Percentiles rank a stretch among this genome's conserved stretches.
Evolutionary conservation across 2,888 invertebrate species (phyloP).

Genomic region (Azorinus chamasolen): DNA sequence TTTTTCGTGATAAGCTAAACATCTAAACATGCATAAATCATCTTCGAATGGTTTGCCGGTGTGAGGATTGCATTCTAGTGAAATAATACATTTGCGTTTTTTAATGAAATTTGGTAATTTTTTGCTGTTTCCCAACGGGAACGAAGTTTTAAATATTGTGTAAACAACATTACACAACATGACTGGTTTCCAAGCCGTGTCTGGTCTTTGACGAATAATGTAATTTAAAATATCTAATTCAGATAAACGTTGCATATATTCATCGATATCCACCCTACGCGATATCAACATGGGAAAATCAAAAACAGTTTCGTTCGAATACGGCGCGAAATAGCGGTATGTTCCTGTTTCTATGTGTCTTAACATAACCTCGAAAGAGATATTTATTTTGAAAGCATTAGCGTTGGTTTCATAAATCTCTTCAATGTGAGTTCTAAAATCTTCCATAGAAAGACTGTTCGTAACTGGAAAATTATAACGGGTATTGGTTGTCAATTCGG

Average conservation of each 20-base stretch:
- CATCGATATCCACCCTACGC: constrained; percentile 1
- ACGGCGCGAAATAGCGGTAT: constrained; percentile 15
- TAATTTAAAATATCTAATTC: constrained; percentile 18
- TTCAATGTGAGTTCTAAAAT: neutral
- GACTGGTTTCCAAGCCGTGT: constrained; percentile 10
- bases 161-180: constrained; percentile 10
- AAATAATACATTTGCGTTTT: no score
- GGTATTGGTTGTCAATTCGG: no score
- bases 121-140: neutral
- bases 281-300: constrained; percentile 8
- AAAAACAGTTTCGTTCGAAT: constrained; percentile 17
- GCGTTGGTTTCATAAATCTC: constrained; percentile 5
- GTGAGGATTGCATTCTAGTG: no score
- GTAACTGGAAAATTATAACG: constrained; percentile 21
- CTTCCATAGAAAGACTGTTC: constrained; percentile 3
- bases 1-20: no score
- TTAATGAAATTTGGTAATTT: constrained; percentile 1
- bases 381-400: constrained; percentile 9
- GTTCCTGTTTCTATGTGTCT: constrained; percentile 6
- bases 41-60: no score
- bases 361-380: constrained; percentile 13
- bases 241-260: neutral
- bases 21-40: no score
- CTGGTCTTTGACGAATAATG: constrained; percentile 8
- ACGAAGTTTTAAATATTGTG: constrained; percentile 10